These are phyloP conservation scores for Phorcus lineatus DNA, from an alignment of 2,888 invertebrate species.

Conservation along the genomic window DNA sequence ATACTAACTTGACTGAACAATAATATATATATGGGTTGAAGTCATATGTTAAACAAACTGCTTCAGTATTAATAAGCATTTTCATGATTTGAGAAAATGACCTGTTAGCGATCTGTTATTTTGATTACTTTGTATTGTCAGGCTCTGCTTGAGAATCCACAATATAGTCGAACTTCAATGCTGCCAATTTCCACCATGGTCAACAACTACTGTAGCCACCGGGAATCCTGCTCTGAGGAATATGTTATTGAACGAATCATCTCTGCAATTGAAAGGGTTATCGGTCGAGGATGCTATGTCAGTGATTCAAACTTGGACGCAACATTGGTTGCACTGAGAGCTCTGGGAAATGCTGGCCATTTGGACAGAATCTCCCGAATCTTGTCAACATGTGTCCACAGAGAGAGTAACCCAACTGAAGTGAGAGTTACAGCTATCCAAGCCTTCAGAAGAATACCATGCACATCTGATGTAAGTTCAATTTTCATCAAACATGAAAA, in stretches of 20 bases:
- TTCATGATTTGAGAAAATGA: too few species aligned
- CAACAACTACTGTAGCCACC: slow-evolving; percentile 81
- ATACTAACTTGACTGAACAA: too few species aligned
- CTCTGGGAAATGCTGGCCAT: slow-evolving; percentile 91
- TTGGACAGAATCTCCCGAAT: slow-evolving; percentile 73
- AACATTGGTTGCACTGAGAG: slow-evolving; percentile 86
- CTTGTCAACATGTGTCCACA: slow-evolving; percentile 56
- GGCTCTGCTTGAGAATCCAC: slow-evolving; percentile 70
- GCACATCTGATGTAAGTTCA: slow-evolving; percentile 76
- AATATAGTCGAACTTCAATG: slow-evolving; percentile 79
- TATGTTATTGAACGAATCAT: slow-evolving; percentile 70
- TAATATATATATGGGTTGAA: too few species aligned
- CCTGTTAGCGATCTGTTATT: too few species aligned
- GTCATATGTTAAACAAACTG: too few species aligned
- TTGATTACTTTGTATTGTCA: slow-evolving; percentile 37
- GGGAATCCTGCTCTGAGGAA: slow-evolving; percentile 74
- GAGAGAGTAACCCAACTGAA: slow-evolving; percentile 82
- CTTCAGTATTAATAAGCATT: too few species aligned
- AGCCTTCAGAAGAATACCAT: slow-evolving; percentile 84
- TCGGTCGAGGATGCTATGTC: slow-evolving; percentile 55
- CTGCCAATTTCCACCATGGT: slow-evolving; percentile 84
- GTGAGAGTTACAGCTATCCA: slow-evolving; percentile 88
- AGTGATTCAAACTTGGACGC: slow-evolving; percentile 43
- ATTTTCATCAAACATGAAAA: too few species aligned
- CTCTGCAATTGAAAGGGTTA: slow-evolving; percentile 50